Percentiles rank a stretch among this genome's conserved stretches.
These are phyloP conservation scores for Cremastobaeus sp. DNA, from an alignment of 2,888 invertebrate genomes.

Conservation along the genomic window DNA sequence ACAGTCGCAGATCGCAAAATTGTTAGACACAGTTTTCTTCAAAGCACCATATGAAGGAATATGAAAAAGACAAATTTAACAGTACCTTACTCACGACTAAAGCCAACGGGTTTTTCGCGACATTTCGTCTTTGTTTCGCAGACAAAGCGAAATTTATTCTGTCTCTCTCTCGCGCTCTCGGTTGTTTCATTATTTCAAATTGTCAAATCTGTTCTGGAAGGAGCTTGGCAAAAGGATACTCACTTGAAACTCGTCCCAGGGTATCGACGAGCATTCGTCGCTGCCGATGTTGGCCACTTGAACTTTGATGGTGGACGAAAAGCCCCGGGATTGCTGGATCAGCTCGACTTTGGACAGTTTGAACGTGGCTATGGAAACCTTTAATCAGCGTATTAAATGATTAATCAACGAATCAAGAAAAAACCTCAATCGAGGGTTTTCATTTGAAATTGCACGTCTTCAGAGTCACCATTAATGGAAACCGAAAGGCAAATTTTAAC, in stretches of 20 bases:
- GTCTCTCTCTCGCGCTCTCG: too few species aligned
- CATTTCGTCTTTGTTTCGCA: too few species aligned
- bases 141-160: too few species aligned
- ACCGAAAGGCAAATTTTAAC: too few species aligned
- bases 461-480: too few species aligned
- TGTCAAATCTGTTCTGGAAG: not conserved
- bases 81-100: constrained; percentile 40
- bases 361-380: constrained; percentile 81
- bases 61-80: constrained; percentile 13
- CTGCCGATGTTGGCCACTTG: constrained; percentile 86
- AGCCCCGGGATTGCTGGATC: constrained; percentile 85
- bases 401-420: too few species aligned
- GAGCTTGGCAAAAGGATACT: constrained; percentile 60
- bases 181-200: not conserved
- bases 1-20: too few species aligned
- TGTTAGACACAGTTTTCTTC: constrained; percentile 13
- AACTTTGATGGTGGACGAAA: constrained; percentile 83
- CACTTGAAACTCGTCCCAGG: constrained; percentile 97
- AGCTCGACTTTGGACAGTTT: constrained; percentile 88
- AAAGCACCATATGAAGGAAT: constrained; percentile 24
- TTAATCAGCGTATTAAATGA: too few species aligned
- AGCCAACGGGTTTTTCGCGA: too few species aligned
- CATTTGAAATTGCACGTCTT: too few species aligned
- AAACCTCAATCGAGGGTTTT: too few species aligned
- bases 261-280: constrained; percentile 92